Evolutionary conservation across 2,797 vertebrate species (phyloP), one percentile per base, ranked within the genome.

Genomic region (Anguilla anguilla): DNA sequence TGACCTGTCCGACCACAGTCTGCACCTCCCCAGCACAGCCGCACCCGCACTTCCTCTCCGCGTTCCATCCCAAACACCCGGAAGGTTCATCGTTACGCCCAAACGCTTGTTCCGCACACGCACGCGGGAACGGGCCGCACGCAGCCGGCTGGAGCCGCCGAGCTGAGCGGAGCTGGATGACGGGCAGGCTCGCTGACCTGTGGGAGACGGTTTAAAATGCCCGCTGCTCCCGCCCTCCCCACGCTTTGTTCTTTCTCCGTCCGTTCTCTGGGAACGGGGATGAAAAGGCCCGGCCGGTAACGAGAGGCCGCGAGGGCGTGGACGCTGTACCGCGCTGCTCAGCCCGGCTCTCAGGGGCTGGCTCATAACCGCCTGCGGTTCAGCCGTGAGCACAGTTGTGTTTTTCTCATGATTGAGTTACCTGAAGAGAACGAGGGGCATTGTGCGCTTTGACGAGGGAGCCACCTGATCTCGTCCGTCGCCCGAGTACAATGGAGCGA

Each of bases 321-420:
- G 17, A 77, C 46, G 4, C 39, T 10, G 17, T 51, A 1, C 77
- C 19, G 17, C 43, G 17, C 43, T 81, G 77, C 49, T 49, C 77
- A 1, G 77, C 0, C 6, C 6, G 1, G 19, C 39, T 49, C 39
- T 81, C 43, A 22, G 9, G 74, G 74, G 22, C 39, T 22, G 35
- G 77, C 77, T 81, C n/a, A 81, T 81, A 17, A n/a, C 17, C 77
- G 9, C 31, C 77, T 49, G 39, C n/a, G 39, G 19, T 22, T 81
- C 77, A 22, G 46, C 49, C 6, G n/a, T 81, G 10, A 49, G 22
- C 77, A 81, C 77, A 51, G n/a, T n/a, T 49, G 77, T 81, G 43
- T 49, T 46, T 81, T 81, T 81, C 77, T 49, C 43, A 46, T 81
- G 77, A 19, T 81, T 81, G 77, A 51, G 77, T 81, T 81, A 81